Conservation (phyloP, 2,797 vertebrate genomes). For the Coendou prehensilis region DNA sequence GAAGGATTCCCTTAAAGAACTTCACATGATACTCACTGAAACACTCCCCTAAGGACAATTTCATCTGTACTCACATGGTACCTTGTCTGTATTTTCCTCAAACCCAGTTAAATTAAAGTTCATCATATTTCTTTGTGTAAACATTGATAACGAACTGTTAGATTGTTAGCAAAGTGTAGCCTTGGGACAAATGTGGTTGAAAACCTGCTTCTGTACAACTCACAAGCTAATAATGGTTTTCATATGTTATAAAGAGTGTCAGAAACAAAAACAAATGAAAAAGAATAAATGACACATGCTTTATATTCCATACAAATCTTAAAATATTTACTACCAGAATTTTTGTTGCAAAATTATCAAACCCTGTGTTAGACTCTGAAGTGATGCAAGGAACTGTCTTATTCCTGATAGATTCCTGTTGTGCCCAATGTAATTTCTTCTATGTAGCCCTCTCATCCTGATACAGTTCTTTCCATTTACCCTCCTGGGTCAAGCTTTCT, state of each 20-base stretch:
- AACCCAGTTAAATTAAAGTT: neutral
- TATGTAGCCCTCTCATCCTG: neutral
- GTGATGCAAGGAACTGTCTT: neutral
- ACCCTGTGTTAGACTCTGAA: neutral
- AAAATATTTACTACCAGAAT: neutral
- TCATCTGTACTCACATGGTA: neutral
- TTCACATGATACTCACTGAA: neutral
- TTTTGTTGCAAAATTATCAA: slow-evolving; percentile 18
- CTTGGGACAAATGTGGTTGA: neutral
- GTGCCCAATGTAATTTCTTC: neutral
- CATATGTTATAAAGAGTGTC: neutral
- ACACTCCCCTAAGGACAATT: neutral
- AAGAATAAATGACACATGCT: neutral
- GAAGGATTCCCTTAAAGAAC: neutral
- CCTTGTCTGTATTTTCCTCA: neutral
- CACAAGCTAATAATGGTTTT: slow-evolving; percentile 5
- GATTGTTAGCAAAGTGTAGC: neutral
- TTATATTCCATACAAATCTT: neutral
- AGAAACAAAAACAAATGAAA: neutral
- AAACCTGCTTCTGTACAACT: neutral
- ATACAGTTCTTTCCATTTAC: neutral
- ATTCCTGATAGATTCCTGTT: neutral
- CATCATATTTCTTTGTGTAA: neutral
- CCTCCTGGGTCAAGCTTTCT: neutral
- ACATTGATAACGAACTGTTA: neutral